Evolutionary conservation across 2,113 vertebrate species (phyloP).

Genomic region (Cyphomyrus plagiostoma): DNA sequence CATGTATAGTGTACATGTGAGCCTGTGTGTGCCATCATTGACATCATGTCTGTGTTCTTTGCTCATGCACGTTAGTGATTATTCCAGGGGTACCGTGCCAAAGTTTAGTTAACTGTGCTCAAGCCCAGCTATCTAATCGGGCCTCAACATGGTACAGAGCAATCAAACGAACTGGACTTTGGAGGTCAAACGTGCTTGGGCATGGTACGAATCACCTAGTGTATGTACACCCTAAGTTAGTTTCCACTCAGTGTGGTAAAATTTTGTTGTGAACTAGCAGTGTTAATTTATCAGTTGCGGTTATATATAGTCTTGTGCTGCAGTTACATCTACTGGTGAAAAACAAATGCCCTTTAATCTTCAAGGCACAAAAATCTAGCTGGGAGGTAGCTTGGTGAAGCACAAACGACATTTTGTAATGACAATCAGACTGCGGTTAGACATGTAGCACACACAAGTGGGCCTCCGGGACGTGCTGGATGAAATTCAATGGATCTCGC

Average conservation of each 20-base stretch:
- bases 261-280: background rate
- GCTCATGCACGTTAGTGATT: background rate
- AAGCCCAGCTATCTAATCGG: background rate
- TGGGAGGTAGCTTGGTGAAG: background rate
- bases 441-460: background rate
- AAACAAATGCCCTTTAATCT: constrained; percentile 12
- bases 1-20: background rate
- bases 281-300: background rate
- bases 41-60: background rate
- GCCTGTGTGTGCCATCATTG: background rate
- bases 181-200: background rate
- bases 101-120: background rate
- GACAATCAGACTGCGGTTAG: background rate
- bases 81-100: background rate
- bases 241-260: background rate
- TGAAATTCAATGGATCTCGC: background rate
- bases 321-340: background rate
- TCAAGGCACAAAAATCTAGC: background rate
- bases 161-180: background rate
- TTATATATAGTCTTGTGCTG: background rate
- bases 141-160: background rate
- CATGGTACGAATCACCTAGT: background rate
- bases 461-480: background rate
- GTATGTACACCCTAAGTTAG: background rate
- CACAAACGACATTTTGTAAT: background rate